Evolutionary conservation across 2,888 invertebrate species (phyloP), one percentile per base, ranked within the genome.

Genomic region (Crepidodera aurea): DNA sequence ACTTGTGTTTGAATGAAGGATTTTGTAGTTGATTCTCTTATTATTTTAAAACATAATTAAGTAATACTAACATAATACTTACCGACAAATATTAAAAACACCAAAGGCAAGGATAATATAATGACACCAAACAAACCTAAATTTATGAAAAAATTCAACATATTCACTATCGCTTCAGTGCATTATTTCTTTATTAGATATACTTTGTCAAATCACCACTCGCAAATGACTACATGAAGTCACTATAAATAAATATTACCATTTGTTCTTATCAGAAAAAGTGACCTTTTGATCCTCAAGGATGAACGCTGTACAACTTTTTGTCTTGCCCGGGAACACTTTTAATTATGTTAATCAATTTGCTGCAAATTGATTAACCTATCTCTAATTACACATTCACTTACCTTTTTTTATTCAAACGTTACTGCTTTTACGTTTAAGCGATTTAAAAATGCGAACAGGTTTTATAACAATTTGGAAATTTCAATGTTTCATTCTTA

Each of bases 31-130:
- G n/a, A n/a, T n/a, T n/a, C n/a, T n/a, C n/a, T n/a, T n/a, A n/a
- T n/a, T n/a, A n/a, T n/a, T n/a, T n/a, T n/a, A n/a, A n/a, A n/a
- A n/a, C n/a, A n/a, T n/a, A n/a, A n/a, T n/a, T n/a, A n/a, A n/a
- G n/a, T n/a, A n/a, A n/a, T n/a, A n/a, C n/a, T n/a, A n/a, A n/a
- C n/a, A n/a, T n/a, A n/a, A n/a, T n/a, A 74, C 78, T 73, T 69
- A 79, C 79, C 72, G 34, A 76, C 50, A 62, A 74, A 78, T 62
- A 69, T 73, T 18, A 74, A 32, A 40, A 69, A 57, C 4, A 78
- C 57, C 18, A 73, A 40, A 7, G 78, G 79, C 39, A 75, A 53
- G 27, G 73, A 55, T 16, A 69, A 61, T 27, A 75, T 19, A 1
- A 73, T 72, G 19, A 72, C 54, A 55, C 68, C 69, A 64, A 79